Base-by-base conservation (phyloP, 1,140 invertebrate species). In the Maniola jurtina region DNA sequence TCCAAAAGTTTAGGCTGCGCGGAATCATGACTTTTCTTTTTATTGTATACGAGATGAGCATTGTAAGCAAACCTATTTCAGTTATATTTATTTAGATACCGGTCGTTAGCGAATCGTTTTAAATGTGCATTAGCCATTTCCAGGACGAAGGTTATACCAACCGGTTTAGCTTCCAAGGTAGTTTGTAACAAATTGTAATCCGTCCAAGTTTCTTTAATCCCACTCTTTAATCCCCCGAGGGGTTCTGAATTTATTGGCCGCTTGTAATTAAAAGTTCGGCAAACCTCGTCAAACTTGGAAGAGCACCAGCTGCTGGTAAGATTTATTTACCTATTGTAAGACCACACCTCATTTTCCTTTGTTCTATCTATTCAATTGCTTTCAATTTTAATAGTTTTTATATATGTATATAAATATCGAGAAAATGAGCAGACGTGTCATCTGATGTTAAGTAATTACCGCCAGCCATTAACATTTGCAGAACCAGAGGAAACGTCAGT, bases 201-300 rank as follows among this genome's bases (percentile, higher is more conserved):
- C 15, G 48, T 52, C 48, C 5, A 52, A 52, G 48, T 71, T 59
- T 61, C 67, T 72, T 70, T 64, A 68, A 68, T 69, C 70, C 64
- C 57, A 50, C 62, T 61, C 60, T 68, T 66, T 70, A 72, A 68
- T 64, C 70, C 62, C 66, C 47, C 59, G 64, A 54, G 61, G 64
- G 68, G 67, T 42, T 57, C 61, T 65, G 72, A 68, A 79, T 79
- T 82, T 80, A 80, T 79, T 75, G 75, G 70, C 50, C 64, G 70
- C 62, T 70, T 64, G 68, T 79, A 77, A 80, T 82, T 81, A 83
- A 79, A 81, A 72, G 72, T 70, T 66, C 52, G 69, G 67, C 62
- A 67, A 76, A 71, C 62, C 69, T 71, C 73, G 64, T 77, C 75
- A 81, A 79, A 72, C 61, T 71, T 58, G 66, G 59, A 59, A 45